Base-by-base conservation (phyloP, 2,888 invertebrate species). In the Trypoxylon attenuatum region DNA sequence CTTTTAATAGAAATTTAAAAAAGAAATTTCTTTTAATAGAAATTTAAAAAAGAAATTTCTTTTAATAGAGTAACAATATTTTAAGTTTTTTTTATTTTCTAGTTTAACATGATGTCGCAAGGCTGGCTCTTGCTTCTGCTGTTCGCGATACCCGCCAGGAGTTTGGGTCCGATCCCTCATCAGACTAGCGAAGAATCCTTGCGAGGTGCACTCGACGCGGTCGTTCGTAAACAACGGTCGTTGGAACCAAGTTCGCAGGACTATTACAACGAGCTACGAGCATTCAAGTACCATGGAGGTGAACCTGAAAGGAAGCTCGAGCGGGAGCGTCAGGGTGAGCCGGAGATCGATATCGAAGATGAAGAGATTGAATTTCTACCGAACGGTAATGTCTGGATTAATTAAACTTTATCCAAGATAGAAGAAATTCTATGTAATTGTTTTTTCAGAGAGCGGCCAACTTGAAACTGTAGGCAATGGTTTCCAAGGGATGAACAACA, bases 191-290 rank as follows among this genome's bases (percentile, higher is more conserved):
- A 87, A 53, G 89, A 89, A 59, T 88, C 88, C 1, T 69, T 89
- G 29, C 83, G 82, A 51, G 87, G 87, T 64, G 89, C 89, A 2
- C 73, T 89, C 59, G 87, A 88, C 50, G 88, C 88, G 1, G 86
- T 89, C 23, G 84, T 86, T 33, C 84, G 88, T 57, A 88, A 89
- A 33, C 89, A 89, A 73, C 82, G 87, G 57, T 84, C 84, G 0
- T 61, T 85, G 42, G 80, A 84, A 27, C 18, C 65, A 18, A 76
- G 64, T 41, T 54, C 78, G 0, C 82, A 79, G 10, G 82, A 82
- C 23, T 84, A 83, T 49, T 83, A 81, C 74, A 79, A 76, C 56
- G 81, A 84, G 43, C 60, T 82, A 6, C 74, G 73, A 15, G 65
- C 81, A n/a, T 80, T 81, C 56, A 83, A 84, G 43, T 83, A 82